Evolutionary conservation across 2,113 vertebrate species (phyloP).

Genomic region (Stegostoma tigrinum): DNA sequence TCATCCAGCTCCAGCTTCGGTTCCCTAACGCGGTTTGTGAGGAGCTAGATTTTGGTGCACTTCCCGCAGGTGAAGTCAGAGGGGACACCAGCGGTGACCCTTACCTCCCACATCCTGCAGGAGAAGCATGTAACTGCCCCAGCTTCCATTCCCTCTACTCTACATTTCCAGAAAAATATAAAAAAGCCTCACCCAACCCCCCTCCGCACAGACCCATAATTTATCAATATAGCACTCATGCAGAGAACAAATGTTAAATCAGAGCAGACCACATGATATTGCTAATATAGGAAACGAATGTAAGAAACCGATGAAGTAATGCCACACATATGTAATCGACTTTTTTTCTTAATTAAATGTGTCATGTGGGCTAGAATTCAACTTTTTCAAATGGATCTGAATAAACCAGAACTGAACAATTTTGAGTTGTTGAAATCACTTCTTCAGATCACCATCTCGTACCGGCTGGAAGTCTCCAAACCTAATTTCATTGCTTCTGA

Average conservation of each 20-base stretch:
- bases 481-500: not conserved
- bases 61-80: no score
- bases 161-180: no score
- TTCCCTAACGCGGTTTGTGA: no score
- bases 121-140: no score
- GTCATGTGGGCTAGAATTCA: not conserved
- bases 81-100: no score
- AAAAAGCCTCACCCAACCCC: no score
- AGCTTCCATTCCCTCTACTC: no score
- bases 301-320: not conserved
- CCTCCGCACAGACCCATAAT: not conserved
- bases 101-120: no score
- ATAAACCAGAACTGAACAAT: not conserved
- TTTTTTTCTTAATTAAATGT: not conserved
- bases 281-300: not conserved
- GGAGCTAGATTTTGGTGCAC: no score
- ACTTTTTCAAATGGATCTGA: not conserved
- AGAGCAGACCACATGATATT: not conserved
- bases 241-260: not conserved
- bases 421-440: not conserved
- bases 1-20: no score
- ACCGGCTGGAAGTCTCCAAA: not conserved
- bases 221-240: not conserved
- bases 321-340: not conserved
- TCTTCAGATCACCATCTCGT: not conserved